Evolutionary conservation across 2,888 invertebrate species (phyloP).

Genomic region (Euproctis similis): DNA sequence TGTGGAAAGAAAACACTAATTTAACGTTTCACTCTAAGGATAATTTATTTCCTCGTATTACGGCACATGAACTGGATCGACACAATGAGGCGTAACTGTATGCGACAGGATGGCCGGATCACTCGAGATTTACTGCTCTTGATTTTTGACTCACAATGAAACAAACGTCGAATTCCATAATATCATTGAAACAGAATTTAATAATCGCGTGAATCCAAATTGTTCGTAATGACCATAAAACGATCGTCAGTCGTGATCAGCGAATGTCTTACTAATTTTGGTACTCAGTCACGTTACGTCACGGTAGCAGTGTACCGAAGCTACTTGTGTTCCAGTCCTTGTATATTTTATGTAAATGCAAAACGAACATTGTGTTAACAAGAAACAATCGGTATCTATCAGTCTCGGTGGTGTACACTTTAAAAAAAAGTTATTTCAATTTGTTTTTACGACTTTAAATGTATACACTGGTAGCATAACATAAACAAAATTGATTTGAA

Average conservation of each 20-base stretch:
- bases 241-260: slow-evolving; percentile 45
- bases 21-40: no score
- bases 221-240: slow-evolving; percentile 52
- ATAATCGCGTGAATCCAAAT: slow-evolving; percentile 57
- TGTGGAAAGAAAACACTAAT: no score
- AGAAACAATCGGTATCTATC: slow-evolving; percentile 40
- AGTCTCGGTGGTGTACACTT: slow-evolving; percentile 40
- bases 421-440: no score
- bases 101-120: slow-evolving; percentile 54
- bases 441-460: no score
- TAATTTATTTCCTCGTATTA: no score
- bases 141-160: slow-evolving; percentile 25
- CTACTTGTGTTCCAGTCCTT: slow-evolving; percentile 51
- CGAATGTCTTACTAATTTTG: slow-evolving; percentile 64
- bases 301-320: slow-evolving; percentile 48
- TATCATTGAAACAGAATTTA: slow-evolving; percentile 11
- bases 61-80: slow-evolving; percentile 55
- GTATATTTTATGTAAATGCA: slow-evolving; percentile 64
- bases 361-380: slow-evolving; percentile 51
- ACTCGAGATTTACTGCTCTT: slow-evolving; percentile 38
- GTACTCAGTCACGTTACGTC: slow-evolving; percentile 52
- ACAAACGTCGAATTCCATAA: slow-evolving; percentile 6
- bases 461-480: no score
- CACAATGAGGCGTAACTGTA: slow-evolving; percentile 62
- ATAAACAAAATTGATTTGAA: no score